These are phyloP conservation scores for Philopedon plagiatum DNA, from an alignment of 2,888 invertebrate species.

Conservation along the genomic window DNA sequence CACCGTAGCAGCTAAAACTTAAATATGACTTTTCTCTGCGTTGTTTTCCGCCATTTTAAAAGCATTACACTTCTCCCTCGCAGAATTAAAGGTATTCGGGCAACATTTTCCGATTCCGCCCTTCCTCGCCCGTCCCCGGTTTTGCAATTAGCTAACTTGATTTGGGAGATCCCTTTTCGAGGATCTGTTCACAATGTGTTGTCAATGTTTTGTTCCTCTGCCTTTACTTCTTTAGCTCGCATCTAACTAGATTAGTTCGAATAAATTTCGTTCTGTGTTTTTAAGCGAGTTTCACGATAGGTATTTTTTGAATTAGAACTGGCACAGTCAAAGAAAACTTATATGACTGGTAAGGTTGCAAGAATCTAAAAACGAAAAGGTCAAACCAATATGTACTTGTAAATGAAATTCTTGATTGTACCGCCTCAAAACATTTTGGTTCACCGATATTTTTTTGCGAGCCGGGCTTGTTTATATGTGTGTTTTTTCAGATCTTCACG, in stretches of 20 bases:
- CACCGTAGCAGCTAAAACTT: background rate
- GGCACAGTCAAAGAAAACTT: constrained; percentile 47
- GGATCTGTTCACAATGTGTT: constrained; percentile 68
- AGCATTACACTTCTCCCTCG: constrained; percentile 52
- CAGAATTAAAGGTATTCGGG: constrained; percentile 49
- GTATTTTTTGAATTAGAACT: constrained; percentile 62
- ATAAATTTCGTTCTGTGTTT: constrained; percentile 61
- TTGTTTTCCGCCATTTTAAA: constrained; percentile 53
- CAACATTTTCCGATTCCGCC: constrained; percentile 43
- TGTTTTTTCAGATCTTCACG: too few relatives aligned
- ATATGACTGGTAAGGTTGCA: constrained; percentile 50
- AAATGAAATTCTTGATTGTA: too few relatives aligned
- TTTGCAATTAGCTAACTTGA: constrained; percentile 70
- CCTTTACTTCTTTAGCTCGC: constrained; percentile 61
- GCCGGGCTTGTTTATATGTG: too few relatives aligned
- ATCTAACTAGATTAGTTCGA: constrained; percentile 59
- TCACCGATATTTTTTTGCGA: too few relatives aligned
- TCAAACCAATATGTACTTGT: too few relatives aligned
- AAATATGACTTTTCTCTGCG: constrained; percentile 2
- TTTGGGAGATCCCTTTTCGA: constrained; percentile 69
- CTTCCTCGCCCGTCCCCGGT: constrained; percentile 55
- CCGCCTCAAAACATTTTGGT: too few relatives aligned
- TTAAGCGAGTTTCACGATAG: constrained; percentile 59
- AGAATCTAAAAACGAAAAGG: background rate
- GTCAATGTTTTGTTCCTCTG: constrained; percentile 67